These are phyloP conservation scores for Chunga burmeisteri DNA, from an alignment of 2,113 vertebrate genomes.

Conservation along the genomic window DNA sequence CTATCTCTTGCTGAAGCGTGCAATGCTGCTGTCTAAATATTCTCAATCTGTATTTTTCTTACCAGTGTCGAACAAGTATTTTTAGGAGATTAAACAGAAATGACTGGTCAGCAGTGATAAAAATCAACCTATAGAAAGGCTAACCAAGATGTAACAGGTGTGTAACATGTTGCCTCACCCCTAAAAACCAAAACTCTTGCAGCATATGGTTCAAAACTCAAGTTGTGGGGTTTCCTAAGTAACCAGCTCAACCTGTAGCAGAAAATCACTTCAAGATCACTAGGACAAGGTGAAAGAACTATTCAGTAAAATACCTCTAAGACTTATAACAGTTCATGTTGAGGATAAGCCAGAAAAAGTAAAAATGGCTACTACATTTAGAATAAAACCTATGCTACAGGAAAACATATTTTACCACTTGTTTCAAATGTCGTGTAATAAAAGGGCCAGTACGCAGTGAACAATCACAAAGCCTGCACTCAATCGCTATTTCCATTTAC, in stretches of 20 bases:
- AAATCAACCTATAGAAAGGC: neutral
- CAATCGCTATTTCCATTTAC: neutral
- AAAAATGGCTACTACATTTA: neutral
- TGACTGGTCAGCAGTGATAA: neutral
- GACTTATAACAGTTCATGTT: neutral
- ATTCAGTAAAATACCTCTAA: neutral
- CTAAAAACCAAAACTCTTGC: neutral
- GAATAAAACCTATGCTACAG: neutral
- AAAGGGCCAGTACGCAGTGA: neutral
- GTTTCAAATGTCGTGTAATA: neutral
- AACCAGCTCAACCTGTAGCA: neutral
- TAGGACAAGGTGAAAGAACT: neutral
- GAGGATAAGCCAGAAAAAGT: neutral
- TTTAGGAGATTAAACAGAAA: neutral
- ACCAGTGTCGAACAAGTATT: neutral
- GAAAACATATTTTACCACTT: neutral
- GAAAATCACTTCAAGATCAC: neutral
- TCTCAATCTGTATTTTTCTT: neutral
- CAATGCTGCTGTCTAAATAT: neutral
- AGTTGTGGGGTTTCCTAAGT: neutral
- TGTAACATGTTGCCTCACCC: neutral
- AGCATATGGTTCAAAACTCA: neutral
- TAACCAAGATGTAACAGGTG: neutral
- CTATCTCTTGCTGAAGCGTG: neutral
- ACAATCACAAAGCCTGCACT: neutral